Percentiles rank a stretch among this genome's conserved stretches.
phyloP scores from a whole-genome alignment of 2,113 vertebrate species.

The Gasterosteus nipponicus region DNA sequence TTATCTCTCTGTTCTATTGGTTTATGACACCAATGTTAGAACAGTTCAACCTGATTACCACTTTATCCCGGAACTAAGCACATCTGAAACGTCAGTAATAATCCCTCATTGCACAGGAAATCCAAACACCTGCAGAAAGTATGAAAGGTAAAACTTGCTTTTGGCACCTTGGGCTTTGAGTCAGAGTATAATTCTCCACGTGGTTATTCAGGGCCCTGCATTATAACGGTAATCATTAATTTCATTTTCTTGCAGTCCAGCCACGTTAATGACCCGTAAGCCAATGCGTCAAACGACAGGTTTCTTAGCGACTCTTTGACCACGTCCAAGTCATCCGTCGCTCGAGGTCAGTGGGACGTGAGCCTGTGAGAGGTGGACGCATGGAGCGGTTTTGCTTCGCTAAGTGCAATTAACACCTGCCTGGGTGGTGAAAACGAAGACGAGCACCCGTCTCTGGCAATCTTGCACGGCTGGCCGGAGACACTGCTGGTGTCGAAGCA shows the following conservation, averaged over 20 bases:
- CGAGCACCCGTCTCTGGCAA: slow-evolving; percentile 13
- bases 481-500: background rate
- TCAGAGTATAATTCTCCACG: no score
- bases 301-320: background rate
- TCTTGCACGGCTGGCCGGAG: slow-evolving; percentile 13
- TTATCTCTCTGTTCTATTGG: background rate
- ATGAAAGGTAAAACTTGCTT: background rate
- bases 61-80: background rate
- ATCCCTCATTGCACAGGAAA: background rate
- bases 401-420: slow-evolving; percentile 30
- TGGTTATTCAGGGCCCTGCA: background rate
- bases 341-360: slow-evolving; percentile 5
- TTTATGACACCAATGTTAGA: background rate
- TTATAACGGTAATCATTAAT: no score
- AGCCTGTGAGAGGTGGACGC: slow-evolving; percentile 10
- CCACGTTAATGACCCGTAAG: background rate
- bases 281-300: background rate
- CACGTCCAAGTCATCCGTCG: background rate
- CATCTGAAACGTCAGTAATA: background rate
- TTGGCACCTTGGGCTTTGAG: no score
- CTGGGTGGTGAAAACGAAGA: slow-evolving; percentile 23
- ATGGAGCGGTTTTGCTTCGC: slow-evolving; percentile 5
- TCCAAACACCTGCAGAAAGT: background rate
- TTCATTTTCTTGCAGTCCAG: accelerated
- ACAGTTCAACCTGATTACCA: no score